Percentiles rank a stretch among this genome's conserved stretches.
Conservation (phyloP, 2,888 invertebrate genomes). For the Caenorhabditis zanzibari region DNA sequence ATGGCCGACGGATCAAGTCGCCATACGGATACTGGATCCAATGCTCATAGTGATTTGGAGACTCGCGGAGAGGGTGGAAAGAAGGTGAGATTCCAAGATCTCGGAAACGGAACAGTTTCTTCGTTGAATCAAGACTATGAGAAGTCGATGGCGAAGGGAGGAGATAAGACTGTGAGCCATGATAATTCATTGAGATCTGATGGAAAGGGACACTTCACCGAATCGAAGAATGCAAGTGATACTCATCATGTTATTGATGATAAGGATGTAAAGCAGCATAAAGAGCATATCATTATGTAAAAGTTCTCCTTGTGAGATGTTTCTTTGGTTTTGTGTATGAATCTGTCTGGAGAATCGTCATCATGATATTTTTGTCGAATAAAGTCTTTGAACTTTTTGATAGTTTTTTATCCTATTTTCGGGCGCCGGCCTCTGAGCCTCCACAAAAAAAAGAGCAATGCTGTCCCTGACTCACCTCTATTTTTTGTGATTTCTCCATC, state of each 20-base stretch:
- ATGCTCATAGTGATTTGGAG: constrained; percentile 42
- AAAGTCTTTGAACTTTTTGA: no score
- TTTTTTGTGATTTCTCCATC: no score
- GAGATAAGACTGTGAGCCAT: constrained; percentile 22
- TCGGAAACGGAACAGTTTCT: constrained; percentile 44
- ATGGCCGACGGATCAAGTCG: constrained; percentile 39
- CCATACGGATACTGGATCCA: constrained; percentile 16
- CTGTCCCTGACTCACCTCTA: no score
- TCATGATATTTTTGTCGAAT: no score
- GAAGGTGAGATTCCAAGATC: constrained; percentile 41
- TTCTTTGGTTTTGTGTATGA: not conserved
- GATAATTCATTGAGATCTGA: constrained; percentile 16
- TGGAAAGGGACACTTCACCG: constrained; percentile 58
- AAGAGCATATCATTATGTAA: constrained; percentile 17
- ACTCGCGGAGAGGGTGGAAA: constrained; percentile 44
- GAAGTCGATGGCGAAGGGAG: constrained; percentile 45
- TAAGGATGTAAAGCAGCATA: constrained; percentile 34
- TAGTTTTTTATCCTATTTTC: no score
- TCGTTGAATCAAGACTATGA: constrained; percentile 23
- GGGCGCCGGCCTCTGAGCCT: no score
- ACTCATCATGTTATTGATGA: constrained; percentile 46
- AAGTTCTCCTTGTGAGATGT: not conserved
- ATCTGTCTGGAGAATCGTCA: not conserved
- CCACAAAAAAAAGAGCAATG: no score
- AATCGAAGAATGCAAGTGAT: constrained; percentile 23